Conservation (phyloP, 2,888 invertebrate genomes). For the Drosophila suboccidentalis region DNA sequence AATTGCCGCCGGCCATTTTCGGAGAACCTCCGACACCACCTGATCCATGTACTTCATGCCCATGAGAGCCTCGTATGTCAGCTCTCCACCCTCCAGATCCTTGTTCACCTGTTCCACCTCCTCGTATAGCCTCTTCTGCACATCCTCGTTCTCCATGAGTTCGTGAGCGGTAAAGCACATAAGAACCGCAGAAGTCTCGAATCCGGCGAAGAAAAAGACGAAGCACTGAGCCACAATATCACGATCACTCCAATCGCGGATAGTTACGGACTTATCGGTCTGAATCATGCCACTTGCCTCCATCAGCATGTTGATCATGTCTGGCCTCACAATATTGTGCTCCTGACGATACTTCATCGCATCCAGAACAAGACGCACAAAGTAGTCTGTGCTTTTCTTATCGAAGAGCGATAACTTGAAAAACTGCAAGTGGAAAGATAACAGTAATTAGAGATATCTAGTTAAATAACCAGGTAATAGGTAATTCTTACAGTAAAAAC, state of each 20-base stretch:
- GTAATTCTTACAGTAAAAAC: slow-evolving; percentile 66
- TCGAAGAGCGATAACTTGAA: slow-evolving; percentile 82
- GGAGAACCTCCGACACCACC: slow-evolving; percentile 86
- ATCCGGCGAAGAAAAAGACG: slow-evolving; percentile 87
- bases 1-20: slow-evolving; percentile 87
- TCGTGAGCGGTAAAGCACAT: slow-evolving; percentile 87
- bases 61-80: slow-evolving; percentile 87
- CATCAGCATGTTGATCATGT: slow-evolving; percentile 87
- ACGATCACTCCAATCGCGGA: slow-evolving; percentile 85
- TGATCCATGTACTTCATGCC: slow-evolving; percentile 88
- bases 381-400: slow-evolving; percentile 83
- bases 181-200: slow-evolving; percentile 86
- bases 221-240: slow-evolving; percentile 88
- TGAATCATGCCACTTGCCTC: slow-evolving; percentile 85
- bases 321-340: slow-evolving; percentile 86
- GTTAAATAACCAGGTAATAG: not conserved
- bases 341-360: slow-evolving; percentile 86
- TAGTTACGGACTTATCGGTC: slow-evolving; percentile 61
- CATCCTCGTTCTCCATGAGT: slow-evolving; percentile 87
- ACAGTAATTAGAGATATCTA: not conserved
- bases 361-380: slow-evolving; percentile 84
- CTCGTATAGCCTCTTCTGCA: slow-evolving; percentile 87
- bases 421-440: slow-evolving; percentile 43
- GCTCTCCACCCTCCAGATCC: slow-evolving; percentile 85
- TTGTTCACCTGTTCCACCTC: slow-evolving; percentile 87